Evolutionary conservation across 1,140 invertebrate species (phyloP).

Genomic region (Leptonema lineaticorne): DNA sequence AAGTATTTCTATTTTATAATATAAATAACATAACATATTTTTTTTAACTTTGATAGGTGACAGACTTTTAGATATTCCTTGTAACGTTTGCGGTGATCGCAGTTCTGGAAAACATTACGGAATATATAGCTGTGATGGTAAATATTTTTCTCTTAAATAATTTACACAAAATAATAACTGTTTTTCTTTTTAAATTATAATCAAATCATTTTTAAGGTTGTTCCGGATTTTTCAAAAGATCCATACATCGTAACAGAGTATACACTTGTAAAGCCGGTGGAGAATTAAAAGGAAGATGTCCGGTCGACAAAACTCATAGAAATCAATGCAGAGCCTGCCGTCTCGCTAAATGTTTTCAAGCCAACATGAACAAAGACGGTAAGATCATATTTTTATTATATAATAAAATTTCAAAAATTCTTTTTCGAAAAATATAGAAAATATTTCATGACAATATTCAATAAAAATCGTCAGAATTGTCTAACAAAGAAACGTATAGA

Average conservation of each 20-base stretch:
- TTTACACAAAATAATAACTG: background rate
- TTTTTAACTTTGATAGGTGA: slow-evolving; percentile 70
- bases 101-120: slow-evolving; percentile 97
- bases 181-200: background rate
- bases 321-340: slow-evolving; percentile 97
- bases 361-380: slow-evolving; percentile 99
- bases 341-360: slow-evolving; percentile 94
- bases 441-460: background rate
- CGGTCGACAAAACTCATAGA: slow-evolving; percentile 94
- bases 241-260: slow-evolving; percentile 91
- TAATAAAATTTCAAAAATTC: background rate
- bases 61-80: slow-evolving; percentile 90
- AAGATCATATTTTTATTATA: slow-evolving; percentile 54
- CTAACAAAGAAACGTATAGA: slow-evolving; percentile 8
- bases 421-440: background rate
- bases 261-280: slow-evolving; percentile 97
- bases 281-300: slow-evolving; percentile 88
- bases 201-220: slow-evolving; percentile 68
- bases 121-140: slow-evolving; percentile 96
- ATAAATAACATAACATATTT: background rate
- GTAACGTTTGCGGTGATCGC: slow-evolving; percentile 94
- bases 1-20: background rate
- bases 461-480: no score
- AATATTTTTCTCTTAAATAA: slow-evolving; percentile 46
- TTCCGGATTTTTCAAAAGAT: slow-evolving; percentile 96